Evolutionary conservation across 2,797 vertebrate species (phyloP), one percentile per base, ranked within the genome.

Genomic region (Sylvia borin): DNA sequence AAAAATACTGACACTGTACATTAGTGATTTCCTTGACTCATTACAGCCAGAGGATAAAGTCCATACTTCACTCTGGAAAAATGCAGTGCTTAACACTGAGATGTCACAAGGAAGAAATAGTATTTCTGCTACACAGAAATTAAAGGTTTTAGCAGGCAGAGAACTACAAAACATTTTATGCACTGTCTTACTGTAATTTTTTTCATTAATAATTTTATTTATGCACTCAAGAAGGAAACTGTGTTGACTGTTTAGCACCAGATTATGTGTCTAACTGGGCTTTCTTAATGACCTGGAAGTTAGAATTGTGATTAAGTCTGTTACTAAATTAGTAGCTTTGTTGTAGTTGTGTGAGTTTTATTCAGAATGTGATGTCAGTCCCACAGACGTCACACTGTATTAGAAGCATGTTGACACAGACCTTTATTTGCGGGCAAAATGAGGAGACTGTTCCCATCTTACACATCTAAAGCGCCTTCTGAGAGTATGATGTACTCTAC

Each of bases 261-360:
- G 34, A 38, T 62, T 25, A 7, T 15, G 10, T n/a, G 27, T n/a
- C 40, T 85, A 88, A 91, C 76, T 87, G 66, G 60, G 34, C 90
- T 95, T 95, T 93, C 42, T 78, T 84, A 54, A 67, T 67, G 34
- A 48, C 34, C 34, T 22, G 34, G 34, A 48, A 93, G 66, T 96
- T 92, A 82, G 78, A 93, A 68, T 32, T 78, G 65, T 79, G 74
- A 85, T 47, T 93, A 81, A 93, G n/a, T 42, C 75, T 91, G 42
- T 75, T 88, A 82, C 62, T 62, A 66, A 84, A 83, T 57, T 61
- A 84, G 67, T 87, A 89, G 62, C 31, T 95, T 94, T 95, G 54
- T 71, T 58, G 55, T 75, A 66, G 75, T 51, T 90, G 40, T 5
- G 0, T 54, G 67, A 93, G 60, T 91, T 95, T 88, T 90, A 73